Evolutionary conservation across 1,140 invertebrate species (phyloP), one percentile per base, ranked within the genome.

Genomic region (Micrasema longulum): DNA sequence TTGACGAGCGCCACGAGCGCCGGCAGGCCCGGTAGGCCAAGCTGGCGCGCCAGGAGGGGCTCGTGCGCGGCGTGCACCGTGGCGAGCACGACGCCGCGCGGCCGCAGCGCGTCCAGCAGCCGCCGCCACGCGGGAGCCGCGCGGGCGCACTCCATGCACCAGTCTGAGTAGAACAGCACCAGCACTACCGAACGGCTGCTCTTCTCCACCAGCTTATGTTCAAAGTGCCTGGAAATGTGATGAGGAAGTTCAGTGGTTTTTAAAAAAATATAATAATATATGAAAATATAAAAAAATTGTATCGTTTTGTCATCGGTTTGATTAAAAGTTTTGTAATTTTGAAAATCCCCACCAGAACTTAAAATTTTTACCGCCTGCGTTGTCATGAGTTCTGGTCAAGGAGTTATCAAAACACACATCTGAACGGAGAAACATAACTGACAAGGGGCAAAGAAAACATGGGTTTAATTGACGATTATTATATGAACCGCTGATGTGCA

Each of bases 111-210:
- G 75, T 95, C 91, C 16, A 95, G 90, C 22, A 97, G 84, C 72
- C 92, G 89, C 70, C 93, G 88, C 88, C 95, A 95, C 6, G 92
- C 88, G 2, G 90, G 91, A 62, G 96, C 93, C 14, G 93, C 88
- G 80, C 94, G 89, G 45, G 95, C 88, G 81, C 96, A 98, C 31
- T 93, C 88, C 81, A 96, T 95, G 82, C 96, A 98, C 91, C 95
- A 95, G 81, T 97, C 96, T 3, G 93, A 93, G 81, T 97, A 97
- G 79, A 96, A 95, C 73, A 97, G 88, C 23, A 98, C 87, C 38
- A 98, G 82, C 72, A 93, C 91, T 10, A 95, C 94, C 23, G 90
- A 92, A 48, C 87, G 89, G 38, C 88, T 85, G 80, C 93, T 96
- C 77, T 94, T 94, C 71, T 94, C 93, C 52, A 97, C 77, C 69